Evolutionary conservation across 2,888 invertebrate species (phyloP).

Genomic region (Pecten maximus): DNA sequence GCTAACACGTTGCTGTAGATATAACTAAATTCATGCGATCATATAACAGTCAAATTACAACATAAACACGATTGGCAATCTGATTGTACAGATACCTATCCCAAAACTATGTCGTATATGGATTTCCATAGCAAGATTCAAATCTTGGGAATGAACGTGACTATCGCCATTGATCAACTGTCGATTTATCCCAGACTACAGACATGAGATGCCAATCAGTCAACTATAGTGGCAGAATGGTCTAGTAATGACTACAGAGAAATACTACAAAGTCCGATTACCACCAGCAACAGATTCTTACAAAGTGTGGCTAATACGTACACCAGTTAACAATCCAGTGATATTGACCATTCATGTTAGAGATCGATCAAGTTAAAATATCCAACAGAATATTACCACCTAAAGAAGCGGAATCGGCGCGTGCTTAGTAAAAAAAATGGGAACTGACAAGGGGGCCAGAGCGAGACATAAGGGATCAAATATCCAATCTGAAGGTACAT

Average conservation of each 20-base stretch:
- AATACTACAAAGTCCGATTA: not conserved
- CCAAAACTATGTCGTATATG: not conserved
- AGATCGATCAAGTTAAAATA: not conserved
- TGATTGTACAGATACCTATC: not conserved
- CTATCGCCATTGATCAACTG: not conserved
- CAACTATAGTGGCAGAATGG: not conserved
- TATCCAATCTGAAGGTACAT: too few species aligned
- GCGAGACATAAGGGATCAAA: too few species aligned
- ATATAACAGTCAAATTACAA: not conserved
- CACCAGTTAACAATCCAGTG: not conserved
- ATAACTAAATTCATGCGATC: too few species aligned
- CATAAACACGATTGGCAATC: not conserved
- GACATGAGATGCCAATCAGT: not conserved
- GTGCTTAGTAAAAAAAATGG: too few species aligned
- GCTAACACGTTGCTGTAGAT: too few species aligned
- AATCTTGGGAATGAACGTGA: not conserved
- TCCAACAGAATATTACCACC: not conserved
- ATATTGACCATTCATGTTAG: not conserved
- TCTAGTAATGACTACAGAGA: not conserved
- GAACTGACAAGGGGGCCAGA: too few species aligned
- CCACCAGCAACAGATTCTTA: not conserved
- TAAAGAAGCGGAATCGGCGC: not conserved
- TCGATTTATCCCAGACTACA: not conserved
- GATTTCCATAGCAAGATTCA: not conserved
- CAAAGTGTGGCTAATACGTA: not conserved